Conservation (phyloP, 2,888 invertebrate genomes). For the Tolmerus cingulatus region DNA sequence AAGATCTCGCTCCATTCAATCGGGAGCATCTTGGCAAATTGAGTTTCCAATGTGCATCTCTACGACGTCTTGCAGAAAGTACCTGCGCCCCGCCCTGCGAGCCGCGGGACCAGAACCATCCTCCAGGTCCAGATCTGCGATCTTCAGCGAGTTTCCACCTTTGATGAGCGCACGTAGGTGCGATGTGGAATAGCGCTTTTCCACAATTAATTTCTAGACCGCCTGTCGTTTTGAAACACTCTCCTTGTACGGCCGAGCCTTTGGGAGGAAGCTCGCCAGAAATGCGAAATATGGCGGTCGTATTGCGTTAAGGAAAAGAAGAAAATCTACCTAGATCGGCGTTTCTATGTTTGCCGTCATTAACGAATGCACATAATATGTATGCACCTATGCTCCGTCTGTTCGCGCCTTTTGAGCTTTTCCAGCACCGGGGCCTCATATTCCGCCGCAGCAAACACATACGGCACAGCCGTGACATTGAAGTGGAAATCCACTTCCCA, state of each 20-base stretch:
- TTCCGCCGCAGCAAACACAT: neutral
- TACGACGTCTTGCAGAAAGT: neutral
- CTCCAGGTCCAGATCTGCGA: neutral
- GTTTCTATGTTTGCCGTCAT: neutral
- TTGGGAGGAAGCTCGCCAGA: neutral
- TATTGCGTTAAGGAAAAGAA: neutral
- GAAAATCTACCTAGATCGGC: neutral
- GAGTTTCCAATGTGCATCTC: neutral
- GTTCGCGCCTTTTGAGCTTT: neutral
- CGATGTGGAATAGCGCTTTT: neutral
- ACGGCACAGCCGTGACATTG: neutral
- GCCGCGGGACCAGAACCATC: neutral
- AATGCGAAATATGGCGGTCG: neutral
- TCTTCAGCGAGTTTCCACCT: neutral
- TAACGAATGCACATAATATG: neutral
- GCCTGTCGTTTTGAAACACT: neutral
- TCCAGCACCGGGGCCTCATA: neutral
- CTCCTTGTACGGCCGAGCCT: neutral
- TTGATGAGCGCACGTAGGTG: neutral
- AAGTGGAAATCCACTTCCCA: slow-evolving; percentile 12
- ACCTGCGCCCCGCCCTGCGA: neutral
- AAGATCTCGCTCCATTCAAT: neutral
- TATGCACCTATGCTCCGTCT: neutral
- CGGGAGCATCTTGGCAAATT: slow-evolving; percentile 8
- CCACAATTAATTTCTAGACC: neutral